These are phyloP conservation scores for Drosophila percnosoma DNA, from an alignment of 2,888 invertebrate genomes.

Conservation along the genomic window DNA sequence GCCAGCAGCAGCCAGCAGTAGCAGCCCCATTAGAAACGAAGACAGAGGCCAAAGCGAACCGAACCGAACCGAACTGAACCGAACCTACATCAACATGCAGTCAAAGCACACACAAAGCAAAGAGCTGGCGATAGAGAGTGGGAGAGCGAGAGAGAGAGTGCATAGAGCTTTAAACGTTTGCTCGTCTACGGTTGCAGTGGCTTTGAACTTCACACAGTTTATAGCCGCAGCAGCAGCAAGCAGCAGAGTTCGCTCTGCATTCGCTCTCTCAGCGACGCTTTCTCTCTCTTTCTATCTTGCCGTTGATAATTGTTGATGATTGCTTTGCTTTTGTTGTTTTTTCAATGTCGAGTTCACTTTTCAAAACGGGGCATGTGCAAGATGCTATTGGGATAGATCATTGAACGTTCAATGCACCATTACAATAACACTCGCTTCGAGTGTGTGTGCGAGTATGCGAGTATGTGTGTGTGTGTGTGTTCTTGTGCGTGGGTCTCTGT, in stretches of 20 bases:
- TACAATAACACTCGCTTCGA: slow-evolving; percentile 16
- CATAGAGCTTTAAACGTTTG: slow-evolving; percentile 25
- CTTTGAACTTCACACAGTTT: slow-evolving; percentile 78
- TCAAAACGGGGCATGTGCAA: slow-evolving; percentile 65
- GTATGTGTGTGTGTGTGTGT: slow-evolving; percentile 11
- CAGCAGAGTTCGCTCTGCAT: neutral
- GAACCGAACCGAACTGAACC: slow-evolving; percentile 15
- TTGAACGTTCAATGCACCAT: slow-evolving; percentile 75
- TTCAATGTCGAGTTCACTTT: slow-evolving; percentile 80
- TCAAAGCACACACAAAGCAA: slow-evolving; percentile 1
- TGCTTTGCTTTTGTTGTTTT: slow-evolving; percentile 57
- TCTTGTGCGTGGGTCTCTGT: slow-evolving; percentile 35
- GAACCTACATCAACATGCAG: slow-evolving; percentile 75
- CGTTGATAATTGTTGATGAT: slow-evolving; percentile 49
- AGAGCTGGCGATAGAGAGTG: slow-evolving; percentile 23
- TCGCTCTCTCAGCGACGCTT: slow-evolving; percentile 20
- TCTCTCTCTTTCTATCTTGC: slow-evolving; percentile 10
- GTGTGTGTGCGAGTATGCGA: slow-evolving; percentile 13
- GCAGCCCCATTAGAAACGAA: slow-evolving; percentile 61
- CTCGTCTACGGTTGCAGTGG: slow-evolving; percentile 39
- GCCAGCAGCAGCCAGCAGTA: slow-evolving; percentile 45
- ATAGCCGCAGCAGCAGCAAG: slow-evolving; percentile 8
- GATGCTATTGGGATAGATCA: slow-evolving; percentile 70
- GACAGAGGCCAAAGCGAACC: slow-evolving; percentile 58
- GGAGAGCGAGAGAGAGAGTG: slow-evolving; percentile 22